Conservation (phyloP, 2,797 vertebrate genomes). For the Mus caroli region DNA sequence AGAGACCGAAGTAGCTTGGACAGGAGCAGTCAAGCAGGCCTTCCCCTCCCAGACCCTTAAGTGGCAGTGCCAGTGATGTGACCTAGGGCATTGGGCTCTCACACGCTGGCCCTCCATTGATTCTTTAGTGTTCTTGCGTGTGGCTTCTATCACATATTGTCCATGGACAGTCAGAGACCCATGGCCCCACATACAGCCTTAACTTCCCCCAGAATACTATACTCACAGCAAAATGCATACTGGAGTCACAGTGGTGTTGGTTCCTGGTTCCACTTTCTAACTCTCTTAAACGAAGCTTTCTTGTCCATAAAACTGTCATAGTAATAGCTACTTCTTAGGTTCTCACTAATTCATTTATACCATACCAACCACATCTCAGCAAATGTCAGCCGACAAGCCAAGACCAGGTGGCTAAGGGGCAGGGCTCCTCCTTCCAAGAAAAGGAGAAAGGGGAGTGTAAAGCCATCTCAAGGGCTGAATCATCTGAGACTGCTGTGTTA, state of each 20-base stretch:
- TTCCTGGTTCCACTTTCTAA: constrained; percentile 53
- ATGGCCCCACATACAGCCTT: not conserved
- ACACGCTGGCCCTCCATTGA: not conserved
- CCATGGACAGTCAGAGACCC: not conserved
- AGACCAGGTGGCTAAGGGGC: constrained; percentile 3
- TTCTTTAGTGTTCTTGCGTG: not conserved
- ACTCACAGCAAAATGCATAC: not conserved
- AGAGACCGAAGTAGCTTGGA: not conserved
- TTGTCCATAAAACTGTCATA: constrained; percentile 37
- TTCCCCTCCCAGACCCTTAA: not conserved
- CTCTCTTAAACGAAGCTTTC: constrained; percentile 34
- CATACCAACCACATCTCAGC: constrained; percentile 10
- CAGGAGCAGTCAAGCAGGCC: not conserved
- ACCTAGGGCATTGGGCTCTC: too few relatives aligned
- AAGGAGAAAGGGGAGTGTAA: constrained; percentile 51
- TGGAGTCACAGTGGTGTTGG: not conserved
- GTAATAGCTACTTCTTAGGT: not conserved
- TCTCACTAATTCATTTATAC: constrained; percentile 45
- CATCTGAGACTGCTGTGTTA: constrained; percentile 67
- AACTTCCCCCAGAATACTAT: constrained; percentile 24
- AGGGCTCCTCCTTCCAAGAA: constrained; percentile 10
- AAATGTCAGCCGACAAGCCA: constrained; percentile 44
- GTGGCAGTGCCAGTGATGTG: too few relatives aligned
- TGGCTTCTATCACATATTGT: not conserved
- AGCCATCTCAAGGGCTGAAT: constrained; percentile 58